These are phyloP conservation scores for Odontamblyopus rebecca DNA, from an alignment of 2,797 vertebrate genomes.

Conservation along the genomic window DNA sequence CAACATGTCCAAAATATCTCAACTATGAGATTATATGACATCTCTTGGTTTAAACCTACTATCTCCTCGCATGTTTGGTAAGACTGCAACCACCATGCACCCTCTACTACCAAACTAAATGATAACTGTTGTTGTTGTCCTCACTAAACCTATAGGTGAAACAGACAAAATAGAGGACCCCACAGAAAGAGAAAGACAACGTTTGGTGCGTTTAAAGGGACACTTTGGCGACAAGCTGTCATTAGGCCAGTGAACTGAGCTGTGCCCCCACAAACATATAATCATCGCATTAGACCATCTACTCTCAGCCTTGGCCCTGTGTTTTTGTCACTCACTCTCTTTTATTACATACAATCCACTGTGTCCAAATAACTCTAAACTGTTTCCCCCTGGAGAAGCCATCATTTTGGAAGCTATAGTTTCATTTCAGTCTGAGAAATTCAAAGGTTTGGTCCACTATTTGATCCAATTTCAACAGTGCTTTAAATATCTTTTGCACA, in stretches of 20 bases:
- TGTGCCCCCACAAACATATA: constrained; percentile 88
- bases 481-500: constrained; percentile 5
- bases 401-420: constrained; percentile 7
- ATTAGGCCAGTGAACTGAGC: constrained; percentile 90
- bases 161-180: constrained; percentile 81
- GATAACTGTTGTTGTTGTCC: constrained; percentile 30
- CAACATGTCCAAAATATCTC: neutral
- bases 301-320: constrained; percentile 49
- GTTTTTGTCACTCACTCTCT: constrained; percentile 25
- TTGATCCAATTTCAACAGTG: neutral
- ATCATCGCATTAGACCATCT: constrained; percentile 93
- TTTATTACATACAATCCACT: constrained; percentile 61
- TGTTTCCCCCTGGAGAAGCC: constrained; percentile 7
- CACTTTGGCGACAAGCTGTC: constrained; percentile 94
- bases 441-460: constrained; percentile 2
- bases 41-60: neutral
- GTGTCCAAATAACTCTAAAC: constrained; percentile 52
- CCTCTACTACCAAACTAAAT: neutral
- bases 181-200: neutral
- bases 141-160: constrained; percentile 16
- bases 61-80: neutral
- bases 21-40: neutral
- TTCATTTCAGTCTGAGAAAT: neutral
- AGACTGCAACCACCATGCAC: neutral
- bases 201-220: constrained; percentile 62